Base-by-base conservation (phyloP, 2,888 invertebrate species). In the Spodoptera littoralis region DNA sequence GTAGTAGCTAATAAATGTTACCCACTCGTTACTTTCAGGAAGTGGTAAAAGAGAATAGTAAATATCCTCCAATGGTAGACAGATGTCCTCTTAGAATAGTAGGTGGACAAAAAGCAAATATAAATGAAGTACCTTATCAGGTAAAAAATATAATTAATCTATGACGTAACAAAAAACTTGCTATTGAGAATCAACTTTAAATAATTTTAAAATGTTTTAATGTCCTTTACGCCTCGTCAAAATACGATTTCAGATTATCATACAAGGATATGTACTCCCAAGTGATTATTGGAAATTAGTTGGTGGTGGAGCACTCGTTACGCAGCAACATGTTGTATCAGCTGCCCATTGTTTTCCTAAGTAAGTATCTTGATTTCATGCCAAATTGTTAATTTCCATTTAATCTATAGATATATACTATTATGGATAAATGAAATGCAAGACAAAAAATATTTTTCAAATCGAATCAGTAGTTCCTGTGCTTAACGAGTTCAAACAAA, bases 241-340 rank as follows among this genome's bases (percentile, higher is more conserved):
- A 18, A 18, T 18, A 18, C 18, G 18, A 18, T 36, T 36, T 36
- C 36, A 36, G 36, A 36, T 36, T 9, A 8, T 8, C 36, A 36
- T 36, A 9, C 36, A 36, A 36, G 6, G 8, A 36, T 36, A 36
- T 36, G 6, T 36, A 9, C 0, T 36, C 36, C 36, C 8, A 36
- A 36, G 9, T 36, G 36, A 5, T 36, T 36, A 36, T 13, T 66
- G 66, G 66, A 1, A 3, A 0, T 41, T 51, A 30, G 2, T 24
- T 18, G 62, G 66, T 55, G 63, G 66, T 18, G 66, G 66, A 24
- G 36, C 59, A 8, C 55, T 67, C 4, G 44, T 67, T 12, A 63
- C 66, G 12, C 22, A 1, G 3, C 9, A 13, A 1, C 24, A 59
- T 22, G 55, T 67, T 6, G 0, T 67, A 22, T 41, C 66, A 36